Conservation (phyloP, 1,140 invertebrate species). For the Sycobia sp. region DNA sequence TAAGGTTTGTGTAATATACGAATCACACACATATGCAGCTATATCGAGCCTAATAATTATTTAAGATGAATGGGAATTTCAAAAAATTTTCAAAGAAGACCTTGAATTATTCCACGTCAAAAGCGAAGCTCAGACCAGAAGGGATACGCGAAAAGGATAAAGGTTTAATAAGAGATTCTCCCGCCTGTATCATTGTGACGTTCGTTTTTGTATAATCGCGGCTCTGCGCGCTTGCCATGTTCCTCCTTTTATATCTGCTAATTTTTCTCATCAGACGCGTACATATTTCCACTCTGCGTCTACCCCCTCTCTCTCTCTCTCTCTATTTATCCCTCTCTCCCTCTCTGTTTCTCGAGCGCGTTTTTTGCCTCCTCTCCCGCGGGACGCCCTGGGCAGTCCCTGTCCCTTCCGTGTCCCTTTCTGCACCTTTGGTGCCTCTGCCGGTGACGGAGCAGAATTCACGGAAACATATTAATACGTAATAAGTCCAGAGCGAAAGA, state of each 20-base stretch:
- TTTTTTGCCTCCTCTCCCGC: constrained; percentile 43
- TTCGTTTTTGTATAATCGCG: constrained; percentile 27
- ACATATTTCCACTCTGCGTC: no score
- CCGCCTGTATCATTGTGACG: constrained; percentile 15
- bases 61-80: constrained; percentile 17
- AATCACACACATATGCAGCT: no score
- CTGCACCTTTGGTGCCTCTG: constrained; percentile 36
- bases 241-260: constrained; percentile 24
- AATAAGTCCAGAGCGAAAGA: constrained; percentile 41
- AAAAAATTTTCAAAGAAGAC: constrained; percentile 21
- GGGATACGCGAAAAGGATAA: constrained; percentile 10
- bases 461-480: constrained; percentile 48
- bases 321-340: no score
- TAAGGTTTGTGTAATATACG: no score
- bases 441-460: constrained; percentile 41
- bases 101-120: constrained; percentile 20
- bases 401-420: constrained; percentile 38
- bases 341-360: constrained; percentile 17
- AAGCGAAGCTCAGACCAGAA: not conserved
- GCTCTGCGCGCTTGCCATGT: not conserved
- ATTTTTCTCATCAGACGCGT: constrained; percentile 30
- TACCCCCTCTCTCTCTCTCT: constrained; percentile 7
- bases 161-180: constrained; percentile 27
- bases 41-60: not conserved
- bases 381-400: constrained; percentile 47